Base-by-base conservation (phyloP, 2,888 invertebrate species). In the Timema podura region DNA sequence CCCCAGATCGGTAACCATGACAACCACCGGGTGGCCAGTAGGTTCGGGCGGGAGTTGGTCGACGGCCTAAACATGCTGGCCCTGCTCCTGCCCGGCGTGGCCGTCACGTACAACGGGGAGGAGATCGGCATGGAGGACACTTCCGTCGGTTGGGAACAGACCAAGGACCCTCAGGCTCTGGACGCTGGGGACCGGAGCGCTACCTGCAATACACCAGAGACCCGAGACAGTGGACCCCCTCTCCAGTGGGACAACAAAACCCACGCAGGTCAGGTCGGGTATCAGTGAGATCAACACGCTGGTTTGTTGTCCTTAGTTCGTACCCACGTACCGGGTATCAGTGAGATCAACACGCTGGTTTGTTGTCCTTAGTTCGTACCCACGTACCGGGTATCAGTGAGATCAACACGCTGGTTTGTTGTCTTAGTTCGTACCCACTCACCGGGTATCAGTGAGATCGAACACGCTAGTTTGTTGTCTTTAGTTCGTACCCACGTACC, bases 61-160 rank as follows among this genome's bases (percentile, higher is more conserved):
- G 93, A 95, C 80, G 91, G 89, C 15, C 85, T 95, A 77, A 92
- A 93, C 78, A 93, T 95, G 90, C 79, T 97, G 69, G 83, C 89
- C 15, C 83, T 93, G 78, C 84, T 95, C 15, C 82, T 96, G 68
- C 95, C 95, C 2, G 96, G 96, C 59, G 87, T 93, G 6, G 88
- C 90, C 30, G 88, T 95, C 8, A 91, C 93, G 0, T 96, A 96
- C 78, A 92, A 96, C 83, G 93, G 92, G 5, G 92, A 93, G 76
- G 92, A 93, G 82, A 85, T 93, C 65, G 92, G 89, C 0, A 88
- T 91, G 88, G 78, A 83, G 73, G 86, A 91, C 77, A 82, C 78
- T 0, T 80, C 82, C 49, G 85, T 88, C 13, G 78, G 80, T 65
- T 85, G 81, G 81, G 78, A 80, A 54, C 80, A 84, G 7, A 84